These are phyloP conservation scores for Ectropis grisescens DNA, from an alignment of 1,140 invertebrate species.

Conservation along the genomic window DNA sequence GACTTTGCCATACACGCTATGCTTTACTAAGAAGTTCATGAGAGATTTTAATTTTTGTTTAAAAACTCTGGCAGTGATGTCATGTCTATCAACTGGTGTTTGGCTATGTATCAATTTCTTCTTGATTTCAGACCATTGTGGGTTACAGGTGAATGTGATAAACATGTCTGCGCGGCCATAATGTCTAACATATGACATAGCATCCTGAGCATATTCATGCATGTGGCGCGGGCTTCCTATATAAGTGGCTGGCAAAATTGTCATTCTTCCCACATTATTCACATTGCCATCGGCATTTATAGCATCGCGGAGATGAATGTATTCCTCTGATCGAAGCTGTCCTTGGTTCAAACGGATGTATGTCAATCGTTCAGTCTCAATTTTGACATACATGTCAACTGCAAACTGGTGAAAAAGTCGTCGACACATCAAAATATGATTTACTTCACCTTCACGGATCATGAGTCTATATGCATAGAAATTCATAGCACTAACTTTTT, in stretches of 20 bases:
- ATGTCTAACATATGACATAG: not conserved
- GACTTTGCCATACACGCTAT: not conserved
- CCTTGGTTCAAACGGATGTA: not conserved
- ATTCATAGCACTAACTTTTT: not conserved
- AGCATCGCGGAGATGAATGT: not conserved
- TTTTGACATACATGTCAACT: not conserved
- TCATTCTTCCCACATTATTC: not conserved
- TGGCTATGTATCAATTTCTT: not conserved
- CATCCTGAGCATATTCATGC: not conserved
- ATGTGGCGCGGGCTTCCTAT: not conserved
- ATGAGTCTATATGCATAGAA: not conserved
- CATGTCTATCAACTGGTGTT: not conserved
- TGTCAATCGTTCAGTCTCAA: not conserved
- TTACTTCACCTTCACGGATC: not conserved
- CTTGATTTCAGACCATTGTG: not conserved
- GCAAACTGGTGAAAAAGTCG: not conserved
- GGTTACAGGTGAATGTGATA: not conserved
- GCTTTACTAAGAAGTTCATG: not conserved
- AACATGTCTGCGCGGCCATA: not conserved
- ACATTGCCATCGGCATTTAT: not conserved
- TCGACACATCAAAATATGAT: not conserved
- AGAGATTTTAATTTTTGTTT: too few species aligned
- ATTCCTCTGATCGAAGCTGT: not conserved
- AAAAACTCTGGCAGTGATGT: not conserved
- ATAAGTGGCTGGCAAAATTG: not conserved